Evolutionary conservation across 1,140 invertebrate genomes (phyloP).

Genomic region (Ooceraea biroi): DNA sequence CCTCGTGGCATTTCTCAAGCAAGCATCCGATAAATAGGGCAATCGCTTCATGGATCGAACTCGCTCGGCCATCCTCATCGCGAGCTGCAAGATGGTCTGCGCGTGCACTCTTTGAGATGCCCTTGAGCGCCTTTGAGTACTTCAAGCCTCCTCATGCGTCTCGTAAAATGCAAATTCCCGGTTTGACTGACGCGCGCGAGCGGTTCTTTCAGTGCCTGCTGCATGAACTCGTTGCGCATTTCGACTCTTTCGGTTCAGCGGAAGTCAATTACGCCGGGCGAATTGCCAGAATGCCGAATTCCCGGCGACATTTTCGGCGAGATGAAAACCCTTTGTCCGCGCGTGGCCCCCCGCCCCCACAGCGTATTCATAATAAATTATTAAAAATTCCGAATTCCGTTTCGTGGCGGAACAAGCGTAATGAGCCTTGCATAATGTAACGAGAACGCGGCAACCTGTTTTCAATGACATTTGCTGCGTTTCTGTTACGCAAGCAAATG

Average conservation of each 20-base stretch:
- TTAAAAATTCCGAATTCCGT: constrained; percentile 37
- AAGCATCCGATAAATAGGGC: constrained; percentile 5
- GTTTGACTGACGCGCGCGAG: not conserved
- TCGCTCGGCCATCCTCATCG: not conserved
- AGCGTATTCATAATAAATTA: not conserved
- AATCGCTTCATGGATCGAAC: not conserved
- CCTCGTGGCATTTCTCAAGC: not conserved
- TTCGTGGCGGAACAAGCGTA: not conserved
- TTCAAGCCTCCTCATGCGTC: not conserved
- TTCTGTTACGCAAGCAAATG: constrained; percentile 43
- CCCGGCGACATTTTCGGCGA: not conserved
- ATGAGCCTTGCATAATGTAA: constrained; percentile 35
- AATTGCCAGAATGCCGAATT: not conserved
- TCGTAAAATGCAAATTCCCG: not conserved
- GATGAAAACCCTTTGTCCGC: constrained; percentile 8
- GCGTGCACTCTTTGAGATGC: not conserved
- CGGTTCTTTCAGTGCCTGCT: not conserved
- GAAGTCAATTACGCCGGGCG: not conserved
- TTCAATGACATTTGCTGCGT: constrained; percentile 25
- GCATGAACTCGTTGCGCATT: not conserved
- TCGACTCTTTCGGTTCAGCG: not conserved
- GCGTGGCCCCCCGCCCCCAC: too few relatives aligned
- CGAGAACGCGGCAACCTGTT: not conserved
- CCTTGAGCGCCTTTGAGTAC: not conserved
- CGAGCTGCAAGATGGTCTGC: not conserved